Conservation (phyloP, 2,888 invertebrate genomes). For the Drosophila testacea region DNA sequence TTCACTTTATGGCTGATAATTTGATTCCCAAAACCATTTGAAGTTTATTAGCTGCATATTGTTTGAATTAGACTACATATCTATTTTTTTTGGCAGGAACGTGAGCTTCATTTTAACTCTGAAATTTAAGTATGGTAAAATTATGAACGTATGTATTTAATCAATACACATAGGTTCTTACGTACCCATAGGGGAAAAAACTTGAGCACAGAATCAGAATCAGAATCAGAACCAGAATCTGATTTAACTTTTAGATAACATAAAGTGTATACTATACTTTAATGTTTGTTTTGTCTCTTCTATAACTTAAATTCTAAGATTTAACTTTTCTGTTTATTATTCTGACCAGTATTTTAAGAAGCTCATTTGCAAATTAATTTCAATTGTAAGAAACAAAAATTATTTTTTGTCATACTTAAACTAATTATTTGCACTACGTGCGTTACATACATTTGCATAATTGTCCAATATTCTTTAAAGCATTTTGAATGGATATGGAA, state of each 20-base stretch:
- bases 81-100: slow-evolving; percentile 2
- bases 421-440: not conserved
- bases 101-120: slow-evolving; percentile 35
- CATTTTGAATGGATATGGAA: not conserved
- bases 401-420: not conserved
- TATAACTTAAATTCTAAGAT: not conserved
- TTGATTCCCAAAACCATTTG: slow-evolving; percentile 37
- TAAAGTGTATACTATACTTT: too few relatives aligned
- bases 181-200: not conserved
- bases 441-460: slow-evolving; percentile 7
- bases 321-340: not conserved
- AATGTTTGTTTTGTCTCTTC: too few relatives aligned
- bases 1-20: slow-evolving; percentile 43
- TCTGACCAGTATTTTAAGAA: too few relatives aligned
- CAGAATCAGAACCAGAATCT: too few relatives aligned
- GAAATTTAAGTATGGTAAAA: not conserved
- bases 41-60: slow-evolving; percentile 42
- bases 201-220: too few relatives aligned
- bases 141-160: slow-evolving; percentile 2
- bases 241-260: too few relatives aligned
- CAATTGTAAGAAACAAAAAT: too few relatives aligned
- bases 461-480: not conserved
- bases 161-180: not conserved
- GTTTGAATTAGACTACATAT: slow-evolving; percentile 3
- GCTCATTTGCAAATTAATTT: too few relatives aligned